phyloP scores from a whole-genome alignment of 2,113 vertebrate genomes.

The Eolophus roseicapilla region DNA sequence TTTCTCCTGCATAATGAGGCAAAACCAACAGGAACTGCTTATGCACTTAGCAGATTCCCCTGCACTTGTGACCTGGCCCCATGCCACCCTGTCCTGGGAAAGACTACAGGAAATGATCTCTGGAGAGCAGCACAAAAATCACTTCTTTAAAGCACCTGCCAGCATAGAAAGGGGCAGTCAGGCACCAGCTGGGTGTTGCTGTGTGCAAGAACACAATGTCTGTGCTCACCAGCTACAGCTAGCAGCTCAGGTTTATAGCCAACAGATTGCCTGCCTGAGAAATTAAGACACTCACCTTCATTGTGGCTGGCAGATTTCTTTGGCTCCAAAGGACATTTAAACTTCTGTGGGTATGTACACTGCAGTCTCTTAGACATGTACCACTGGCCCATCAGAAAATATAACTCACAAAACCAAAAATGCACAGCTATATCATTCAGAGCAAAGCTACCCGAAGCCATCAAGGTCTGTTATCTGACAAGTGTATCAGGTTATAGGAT shows the following conservation, averaged over 20 bases:
- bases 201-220: background rate
- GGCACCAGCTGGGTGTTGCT: accelerated
- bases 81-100: background rate
- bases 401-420: background rate
- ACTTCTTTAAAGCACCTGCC: background rate
- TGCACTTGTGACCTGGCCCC: background rate
- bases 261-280: background rate
- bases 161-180: background rate
- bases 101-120: background rate
- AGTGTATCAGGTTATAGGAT: background rate
- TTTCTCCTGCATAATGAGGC: background rate
- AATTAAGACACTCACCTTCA: background rate
- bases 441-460: accelerated
- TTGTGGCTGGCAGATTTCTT: background rate
- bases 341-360: background rate
- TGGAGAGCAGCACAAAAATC: background rate
- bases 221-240: background rate
- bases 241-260: background rate
- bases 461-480: background rate
- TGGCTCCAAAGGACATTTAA: background rate
- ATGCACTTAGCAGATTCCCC: background rate
- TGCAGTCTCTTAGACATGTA: background rate
- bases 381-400: background rate
- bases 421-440: background rate
- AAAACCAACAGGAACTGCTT: background rate